Evolutionary conservation across 2,888 invertebrate genomes (phyloP).

Genomic region (Sisyra terminalis): DNA sequence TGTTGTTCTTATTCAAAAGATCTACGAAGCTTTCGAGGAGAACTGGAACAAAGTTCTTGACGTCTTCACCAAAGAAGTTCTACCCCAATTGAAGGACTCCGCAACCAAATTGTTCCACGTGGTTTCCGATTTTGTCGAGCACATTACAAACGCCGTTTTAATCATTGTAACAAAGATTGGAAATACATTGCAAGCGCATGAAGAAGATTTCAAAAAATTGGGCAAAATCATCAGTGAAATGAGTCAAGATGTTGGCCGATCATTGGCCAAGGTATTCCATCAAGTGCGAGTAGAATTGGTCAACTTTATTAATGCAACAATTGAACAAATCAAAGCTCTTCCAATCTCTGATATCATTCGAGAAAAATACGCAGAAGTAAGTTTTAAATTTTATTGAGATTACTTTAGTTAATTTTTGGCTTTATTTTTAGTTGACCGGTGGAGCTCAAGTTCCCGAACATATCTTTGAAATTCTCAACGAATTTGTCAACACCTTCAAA

Average conservation of each 20-base stretch:
- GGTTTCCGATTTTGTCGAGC: constrained; percentile 29
- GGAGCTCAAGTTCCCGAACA: constrained; percentile 38
- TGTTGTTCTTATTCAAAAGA: constrained; percentile 22
- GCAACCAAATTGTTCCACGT: constrained; percentile 28
- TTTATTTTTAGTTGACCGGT: constrained; percentile 10
- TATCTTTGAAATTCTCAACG: constrained; percentile 33
- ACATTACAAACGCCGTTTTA: constrained; percentile 22
- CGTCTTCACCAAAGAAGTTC: constrained; percentile 21
- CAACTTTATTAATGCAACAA: constrained; percentile 26
- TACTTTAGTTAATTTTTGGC: constrained; percentile 9
- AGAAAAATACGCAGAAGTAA: constrained; percentile 26
- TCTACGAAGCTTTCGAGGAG: constrained; percentile 21
- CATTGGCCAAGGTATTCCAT: constrained; percentile 24
- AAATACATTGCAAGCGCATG: constrained; percentile 44
- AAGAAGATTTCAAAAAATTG: constrained; percentile 45
- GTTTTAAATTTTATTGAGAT: too few species aligned
- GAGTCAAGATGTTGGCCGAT: constrained; percentile 29
- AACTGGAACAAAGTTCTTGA: constrained; percentile 21
- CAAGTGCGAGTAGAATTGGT: constrained; percentile 26
- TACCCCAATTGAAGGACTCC: constrained; percentile 25
- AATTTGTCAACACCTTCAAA: constrained; percentile 35
- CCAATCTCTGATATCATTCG: constrained; percentile 33
- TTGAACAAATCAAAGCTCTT: constrained; percentile 34
- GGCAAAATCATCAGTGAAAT: constrained; percentile 33
- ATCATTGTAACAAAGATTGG: constrained; percentile 32